These are phyloP conservation scores for Gisinianus flammeolus DNA, from an alignment of 2,888 invertebrate species.

Conservation along the genomic window DNA sequence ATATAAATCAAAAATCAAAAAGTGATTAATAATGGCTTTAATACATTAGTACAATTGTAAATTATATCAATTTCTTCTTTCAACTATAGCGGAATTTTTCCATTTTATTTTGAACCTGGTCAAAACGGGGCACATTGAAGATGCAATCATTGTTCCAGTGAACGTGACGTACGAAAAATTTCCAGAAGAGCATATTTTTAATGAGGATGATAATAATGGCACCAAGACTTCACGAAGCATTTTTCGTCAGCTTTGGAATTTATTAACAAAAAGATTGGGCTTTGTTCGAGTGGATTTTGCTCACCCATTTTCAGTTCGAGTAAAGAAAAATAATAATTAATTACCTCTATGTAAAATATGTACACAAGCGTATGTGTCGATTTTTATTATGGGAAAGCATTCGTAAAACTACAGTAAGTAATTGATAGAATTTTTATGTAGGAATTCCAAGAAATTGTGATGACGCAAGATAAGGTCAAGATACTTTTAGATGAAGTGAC, in stretches of 20 bases:
- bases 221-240: background rate
- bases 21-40: too few relatives aligned
- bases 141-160: slow-evolving; percentile 25
- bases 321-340: background rate
- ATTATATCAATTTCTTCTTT: slow-evolving; percentile 6
- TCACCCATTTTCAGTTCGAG: slow-evolving; percentile 33
- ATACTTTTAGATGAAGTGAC: background rate
- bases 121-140: background rate
- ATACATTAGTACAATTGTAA: too few relatives aligned
- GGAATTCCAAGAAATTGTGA: slow-evolving; percentile 23
- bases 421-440: slow-evolving; percentile 1
- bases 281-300: slow-evolving; percentile 22
- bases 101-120: background rate
- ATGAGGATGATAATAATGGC: background rate
- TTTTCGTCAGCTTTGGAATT: slow-evolving; percentile 9
- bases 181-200: slow-evolving; percentile 5
- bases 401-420: background rate
- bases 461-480: slow-evolving; percentile 4
- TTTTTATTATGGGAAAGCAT: background rate
- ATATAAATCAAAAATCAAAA: too few relatives aligned
- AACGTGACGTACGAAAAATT: slow-evolving; percentile 28
- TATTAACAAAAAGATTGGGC: background rate
- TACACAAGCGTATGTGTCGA: background rate
- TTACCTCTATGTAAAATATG: background rate
- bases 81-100: slow-evolving; percentile 16